phyloP scores from a whole-genome alignment of 1,140 invertebrate species.

The Drosophila pallidifrons region DNA sequence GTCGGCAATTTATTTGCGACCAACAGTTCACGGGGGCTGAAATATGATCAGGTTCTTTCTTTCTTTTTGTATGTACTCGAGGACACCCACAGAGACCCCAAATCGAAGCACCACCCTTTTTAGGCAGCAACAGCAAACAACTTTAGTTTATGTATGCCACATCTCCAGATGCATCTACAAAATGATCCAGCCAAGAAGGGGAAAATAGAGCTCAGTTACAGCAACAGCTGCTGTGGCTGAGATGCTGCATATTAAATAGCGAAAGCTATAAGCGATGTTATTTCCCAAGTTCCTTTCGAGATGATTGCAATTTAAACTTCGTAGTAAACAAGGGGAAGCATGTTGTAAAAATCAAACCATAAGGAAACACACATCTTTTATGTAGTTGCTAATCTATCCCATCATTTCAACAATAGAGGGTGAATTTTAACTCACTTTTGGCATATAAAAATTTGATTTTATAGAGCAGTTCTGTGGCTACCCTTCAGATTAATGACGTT shows the following conservation, averaged over 20 bases:
- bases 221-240: constrained; percentile 13
- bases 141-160: constrained; percentile 23
- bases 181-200: constrained; percentile 1
- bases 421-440: neutral
- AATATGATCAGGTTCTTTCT: constrained; percentile 65
- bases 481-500: neutral
- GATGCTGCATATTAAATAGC: constrained; percentile 19
- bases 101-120: constrained; percentile 21
- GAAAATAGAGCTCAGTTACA: neutral
- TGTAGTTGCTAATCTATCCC: neutral
- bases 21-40: constrained; percentile 53
- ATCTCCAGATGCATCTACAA: constrained; percentile 3
- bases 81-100: constrained; percentile 27
- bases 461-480: neutral
- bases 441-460: neutral
- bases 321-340: neutral
- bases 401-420: neutral
- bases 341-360: neutral
- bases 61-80: constrained; percentile 26
- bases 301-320: constrained; percentile 12
- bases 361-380: neutral
- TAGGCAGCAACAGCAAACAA: constrained; percentile 9
- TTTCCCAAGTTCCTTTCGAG: neutral
- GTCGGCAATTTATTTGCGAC: constrained; percentile 70
- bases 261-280: constrained; percentile 8